Base-by-base conservation (phyloP, 2,888 invertebrate genomes). In the Ormyrus thymus region DNA sequence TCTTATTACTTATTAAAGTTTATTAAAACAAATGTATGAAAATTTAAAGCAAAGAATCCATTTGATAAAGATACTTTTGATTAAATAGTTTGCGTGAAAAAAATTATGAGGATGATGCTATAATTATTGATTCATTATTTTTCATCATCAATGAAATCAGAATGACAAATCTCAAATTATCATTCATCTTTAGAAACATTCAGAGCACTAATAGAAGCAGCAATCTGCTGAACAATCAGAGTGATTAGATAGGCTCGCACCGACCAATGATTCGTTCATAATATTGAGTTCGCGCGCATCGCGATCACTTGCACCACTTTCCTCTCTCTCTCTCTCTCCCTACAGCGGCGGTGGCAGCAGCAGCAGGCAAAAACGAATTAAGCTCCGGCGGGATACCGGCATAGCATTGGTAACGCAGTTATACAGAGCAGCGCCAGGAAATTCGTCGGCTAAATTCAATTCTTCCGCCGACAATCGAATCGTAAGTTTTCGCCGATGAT, bases 401-500 rank as follows among this genome's bases (percentile, higher is more conserved):
- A n/a, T 51, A 61, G 9, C 29, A 5, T 29, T 55, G 15, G 45
- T 15, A 51, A 50, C 65, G 43, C 58, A 13, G 64, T 50, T 56
- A 64, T 64, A 64, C 56, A 29, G 51, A 46, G 58, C 56, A 76
- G 51, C 15, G 64, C 58, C 15, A 56, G 29, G 29, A 66, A 78
- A 72, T 72, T 68, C 55, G 48, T 43, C 15, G 46, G 59, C n/a
- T 11, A 59, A 81, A 81, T 78, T 81, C 61, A 74, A 81, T 81
- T 78, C 53, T 68, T 64, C 55, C 5, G 62, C 74, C 29, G 76
- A 69, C 58, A 78, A 81, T 86, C 84, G 86, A 86, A 85, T 85
- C 84, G 83, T 83, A 81, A 82, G 83, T 84, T 84, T 84, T 83
- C 82, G 81, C 82, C 85, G 84, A 86, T 86, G 84, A 87, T 85